A percentile compares a stretch with the other conserved stretches of the same genome.
phyloP scores from a whole-genome alignment of 2,113 vertebrate genomes.

The Grus americana region DNA sequence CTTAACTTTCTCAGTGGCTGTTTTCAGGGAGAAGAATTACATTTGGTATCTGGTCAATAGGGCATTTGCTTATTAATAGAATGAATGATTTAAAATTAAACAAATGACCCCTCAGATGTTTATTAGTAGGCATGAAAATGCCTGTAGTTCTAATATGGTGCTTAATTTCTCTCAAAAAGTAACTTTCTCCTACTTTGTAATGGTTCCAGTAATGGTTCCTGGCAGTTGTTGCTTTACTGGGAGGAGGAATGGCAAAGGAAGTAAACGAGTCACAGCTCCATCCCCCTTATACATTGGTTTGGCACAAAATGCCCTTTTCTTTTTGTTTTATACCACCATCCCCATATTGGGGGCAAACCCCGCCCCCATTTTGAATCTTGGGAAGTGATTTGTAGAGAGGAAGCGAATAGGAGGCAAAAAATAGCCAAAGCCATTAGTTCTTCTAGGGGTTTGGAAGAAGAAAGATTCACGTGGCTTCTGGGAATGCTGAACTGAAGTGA shows the following conservation, averaged over 20 bases:
- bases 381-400: background rate
- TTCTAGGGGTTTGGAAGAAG: background rate
- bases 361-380: background rate
- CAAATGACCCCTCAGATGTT: background rate
- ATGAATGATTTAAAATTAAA: constrained; percentile 29
- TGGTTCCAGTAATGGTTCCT: background rate
- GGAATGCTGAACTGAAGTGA: background rate
- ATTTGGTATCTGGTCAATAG: constrained; percentile 34
- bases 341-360: fast-evolving
- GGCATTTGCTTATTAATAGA: constrained; percentile 43
- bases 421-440: background rate
- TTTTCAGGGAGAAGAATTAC: constrained; percentile 34
- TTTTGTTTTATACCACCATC: background rate
- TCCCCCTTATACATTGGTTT: background rate
- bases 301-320: background rate
- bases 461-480: background rate
- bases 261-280: background rate
- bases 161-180: background rate
- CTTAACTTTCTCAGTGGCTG: background rate
- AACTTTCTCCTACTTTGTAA: background rate
- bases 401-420: background rate
- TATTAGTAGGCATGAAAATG: background rate
- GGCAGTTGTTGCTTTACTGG: background rate
- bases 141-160: background rate
- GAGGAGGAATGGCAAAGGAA: background rate